Evolutionary conservation across 2,113 vertebrate species (phyloP), one percentile per base, ranked within the genome.

Genomic region (Anseranas semipalmata): DNA sequence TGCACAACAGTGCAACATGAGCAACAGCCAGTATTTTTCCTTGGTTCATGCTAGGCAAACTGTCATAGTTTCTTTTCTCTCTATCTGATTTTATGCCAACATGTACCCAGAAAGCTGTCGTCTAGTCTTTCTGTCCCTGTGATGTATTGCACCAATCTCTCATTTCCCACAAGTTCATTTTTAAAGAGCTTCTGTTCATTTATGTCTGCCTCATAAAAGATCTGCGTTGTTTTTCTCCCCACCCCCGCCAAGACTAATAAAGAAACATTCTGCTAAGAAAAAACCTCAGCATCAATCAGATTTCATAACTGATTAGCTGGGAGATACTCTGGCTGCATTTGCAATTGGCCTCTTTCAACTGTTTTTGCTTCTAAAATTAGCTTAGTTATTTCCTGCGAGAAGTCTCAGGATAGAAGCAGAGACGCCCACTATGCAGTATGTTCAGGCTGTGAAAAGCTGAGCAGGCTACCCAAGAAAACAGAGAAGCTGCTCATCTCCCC

Each of bases 291-390:
- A 95, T 95, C 94, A 93, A 71, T 90, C 60, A 86, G 94, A 94
- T 95, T 93, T 94, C 60, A 45, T 73, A 73, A 65, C 90, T 55
- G 83, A 95, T 96, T 91, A 77, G 68, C 78, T 8, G 13, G 71
- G 73, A 92, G 77, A 91, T 76, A 67, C 45, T 70, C 59, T 53
- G 74, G 66, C 84, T 70, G 66, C 45, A 2, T 72, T 93, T 43
- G 76, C 60, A 81, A 81, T 30, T 65, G 87, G 74, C 56, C 91
- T 91, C 86, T 95, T 86, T 80, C 37, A 79, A 25, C 77, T 87
- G 76, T 82, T 95, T 90, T 87, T 80, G 76, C 55, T 96, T 95
- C 94, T 97, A 96, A 97, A 97, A 95, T 97, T 97, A 97, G 85
- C 81, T 5, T 15, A 77, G 80, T 67, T 78, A 43, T 90, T 97